phyloP scores from a whole-genome alignment of 2,797 vertebrate genomes.

The Pseudotriccus pelzelni region DNA sequence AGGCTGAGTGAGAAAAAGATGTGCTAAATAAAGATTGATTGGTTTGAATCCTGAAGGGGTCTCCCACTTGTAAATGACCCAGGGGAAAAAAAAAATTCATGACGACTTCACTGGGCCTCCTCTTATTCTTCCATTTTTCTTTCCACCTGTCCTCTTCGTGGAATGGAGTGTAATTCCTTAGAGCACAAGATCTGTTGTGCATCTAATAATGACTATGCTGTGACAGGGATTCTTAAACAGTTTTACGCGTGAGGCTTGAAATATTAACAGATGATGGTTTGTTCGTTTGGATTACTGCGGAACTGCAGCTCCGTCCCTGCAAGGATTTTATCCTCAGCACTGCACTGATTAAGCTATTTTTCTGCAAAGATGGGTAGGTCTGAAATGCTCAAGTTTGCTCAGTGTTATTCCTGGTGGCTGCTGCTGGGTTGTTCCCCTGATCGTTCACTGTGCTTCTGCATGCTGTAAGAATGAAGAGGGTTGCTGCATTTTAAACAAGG shows the following conservation, averaged over 20 bases:
- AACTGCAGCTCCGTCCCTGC: constrained; percentile 64
- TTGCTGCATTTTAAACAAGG: constrained; percentile 63
- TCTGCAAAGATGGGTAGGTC: constrained; percentile 80
- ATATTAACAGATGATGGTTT: constrained; percentile 67
- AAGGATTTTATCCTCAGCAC: constrained; percentile 67
- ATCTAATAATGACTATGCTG: constrained; percentile 69
- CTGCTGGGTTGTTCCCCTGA: neutral
- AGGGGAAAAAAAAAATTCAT: constrained; percentile 52
- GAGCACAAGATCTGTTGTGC: constrained; percentile 64
- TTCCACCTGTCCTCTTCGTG: constrained; percentile 70
- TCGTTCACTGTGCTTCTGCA: constrained; percentile 42
- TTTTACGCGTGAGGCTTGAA: constrained; percentile 58
- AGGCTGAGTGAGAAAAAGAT: constrained; percentile 78
- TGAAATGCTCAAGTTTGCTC: constrained; percentile 46
- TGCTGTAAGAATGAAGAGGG: constrained; percentile 45
- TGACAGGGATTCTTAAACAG: constrained; percentile 62
- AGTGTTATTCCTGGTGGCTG: constrained; percentile 48
- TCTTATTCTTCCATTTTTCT: constrained; percentile 76
- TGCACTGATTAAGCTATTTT: constrained; percentile 70
- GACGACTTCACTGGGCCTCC: constrained; percentile 71
- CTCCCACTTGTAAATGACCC: constrained; percentile 76
- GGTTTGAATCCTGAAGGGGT: constrained; percentile 75
- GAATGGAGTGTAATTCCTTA: constrained; percentile 69
- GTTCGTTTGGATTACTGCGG: constrained; percentile 69
- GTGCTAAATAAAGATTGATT: constrained; percentile 82